Conservation (phyloP, 2,113 vertebrate species). For the Tenebrosternarchus preto region DNA sequence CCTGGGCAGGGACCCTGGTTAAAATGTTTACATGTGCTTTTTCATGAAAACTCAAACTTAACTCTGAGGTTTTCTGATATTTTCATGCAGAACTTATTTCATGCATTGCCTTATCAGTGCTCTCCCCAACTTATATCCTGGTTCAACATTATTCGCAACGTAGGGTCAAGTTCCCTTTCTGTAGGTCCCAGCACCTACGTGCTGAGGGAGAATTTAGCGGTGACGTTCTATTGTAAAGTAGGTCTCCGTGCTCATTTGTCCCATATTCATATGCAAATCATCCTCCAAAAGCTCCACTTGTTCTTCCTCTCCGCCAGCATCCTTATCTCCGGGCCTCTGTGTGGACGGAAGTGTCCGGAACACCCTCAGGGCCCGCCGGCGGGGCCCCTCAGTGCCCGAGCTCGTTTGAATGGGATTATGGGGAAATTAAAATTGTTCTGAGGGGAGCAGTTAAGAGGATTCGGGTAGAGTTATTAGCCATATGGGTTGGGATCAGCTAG, state of each 20-base stretch:
- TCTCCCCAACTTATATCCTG: too few relatives aligned
- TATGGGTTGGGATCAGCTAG: slow-evolving; percentile 44
- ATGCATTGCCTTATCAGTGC: too few relatives aligned
- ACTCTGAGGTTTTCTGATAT: too few relatives aligned
- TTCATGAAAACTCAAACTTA: too few relatives aligned
- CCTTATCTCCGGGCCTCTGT: slow-evolving; percentile 10
- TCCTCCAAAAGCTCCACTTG: not conserved
- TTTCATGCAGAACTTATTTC: too few relatives aligned
- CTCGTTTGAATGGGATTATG: slow-evolving; percentile 44
- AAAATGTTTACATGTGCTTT: too few relatives aligned
- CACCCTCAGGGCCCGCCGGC: slow-evolving; percentile 8
- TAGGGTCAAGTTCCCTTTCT: too few relatives aligned
- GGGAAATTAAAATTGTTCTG: slow-evolving; percentile 44
- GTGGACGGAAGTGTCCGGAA: not conserved
- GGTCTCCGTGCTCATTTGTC: not conserved
- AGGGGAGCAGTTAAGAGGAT: slow-evolving; percentile 56
- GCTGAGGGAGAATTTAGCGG: too few relatives aligned
- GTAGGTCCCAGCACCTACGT: too few relatives aligned
- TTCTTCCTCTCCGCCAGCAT: not conserved
- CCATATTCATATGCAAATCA: not conserved
- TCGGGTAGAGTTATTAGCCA: slow-evolving; percentile 46
- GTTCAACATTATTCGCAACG: too few relatives aligned
- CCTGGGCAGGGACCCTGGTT: too few relatives aligned
- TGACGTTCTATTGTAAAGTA: too few relatives aligned
- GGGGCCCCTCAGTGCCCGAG: slow-evolving; percentile 13